Conservation (phyloP, 2,113 vertebrate species). For the Neotoma lepida region DNA sequence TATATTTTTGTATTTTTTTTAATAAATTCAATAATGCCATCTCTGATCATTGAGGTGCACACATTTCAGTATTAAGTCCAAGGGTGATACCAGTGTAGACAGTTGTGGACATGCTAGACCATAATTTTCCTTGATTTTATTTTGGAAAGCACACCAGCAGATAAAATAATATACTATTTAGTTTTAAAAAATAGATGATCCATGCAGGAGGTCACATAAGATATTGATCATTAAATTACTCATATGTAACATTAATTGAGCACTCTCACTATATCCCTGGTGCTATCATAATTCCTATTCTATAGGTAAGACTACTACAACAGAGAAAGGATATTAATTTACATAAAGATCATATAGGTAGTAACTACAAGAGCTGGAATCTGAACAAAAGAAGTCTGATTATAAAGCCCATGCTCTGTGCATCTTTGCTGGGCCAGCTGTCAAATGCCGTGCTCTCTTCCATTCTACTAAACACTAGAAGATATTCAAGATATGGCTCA, state of each 20-base stretch:
- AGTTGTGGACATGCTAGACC: not conserved
- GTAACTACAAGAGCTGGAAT: conserved; percentile 11
- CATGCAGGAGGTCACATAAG: not conserved
- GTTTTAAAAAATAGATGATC: not conserved
- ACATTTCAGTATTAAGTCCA: not conserved
- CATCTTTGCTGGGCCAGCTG: not conserved
- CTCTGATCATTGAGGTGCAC: not conserved
- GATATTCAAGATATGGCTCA: not conserved
- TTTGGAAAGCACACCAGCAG: not conserved
- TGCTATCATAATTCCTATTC: not conserved
- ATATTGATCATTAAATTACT: conserved; percentile 34
- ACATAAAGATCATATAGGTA: not conserved
- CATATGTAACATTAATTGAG: not conserved
- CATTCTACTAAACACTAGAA: not conserved
- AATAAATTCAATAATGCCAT: conserved; percentile 15
- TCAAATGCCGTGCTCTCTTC: not conserved
- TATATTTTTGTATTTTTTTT: not conserved
- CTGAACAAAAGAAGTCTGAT: not conserved
- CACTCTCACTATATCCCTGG: not conserved
- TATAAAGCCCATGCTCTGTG: not conserved
- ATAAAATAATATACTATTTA: not conserved
- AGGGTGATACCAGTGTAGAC: not conserved
- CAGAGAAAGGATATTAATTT: conserved; percentile 3
- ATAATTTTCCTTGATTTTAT: not conserved
- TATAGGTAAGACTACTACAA: not conserved